Evolutionary conservation across 1,140 invertebrate species (phyloP).

Genomic region (Berghia stephanieae): DNA sequence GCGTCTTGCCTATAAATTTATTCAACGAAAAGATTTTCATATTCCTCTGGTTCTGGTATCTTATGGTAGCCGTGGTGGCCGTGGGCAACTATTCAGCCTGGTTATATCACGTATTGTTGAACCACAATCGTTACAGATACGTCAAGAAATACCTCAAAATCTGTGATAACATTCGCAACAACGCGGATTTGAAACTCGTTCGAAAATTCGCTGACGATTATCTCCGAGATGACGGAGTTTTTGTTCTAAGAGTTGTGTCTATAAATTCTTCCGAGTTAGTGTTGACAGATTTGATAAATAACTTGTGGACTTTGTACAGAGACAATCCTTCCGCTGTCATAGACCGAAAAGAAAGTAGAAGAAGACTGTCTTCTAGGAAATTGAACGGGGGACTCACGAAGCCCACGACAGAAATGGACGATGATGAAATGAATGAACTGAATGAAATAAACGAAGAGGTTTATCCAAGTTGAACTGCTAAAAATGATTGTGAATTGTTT

Average conservation of each 20-base stretch:
- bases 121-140: slow-evolving; percentile 49
- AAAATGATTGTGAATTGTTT: too few species aligned
- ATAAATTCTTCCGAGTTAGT: slow-evolving; percentile 36
- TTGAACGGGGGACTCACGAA: too few species aligned
- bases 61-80: slow-evolving; percentile 60
- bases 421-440: too few species aligned
- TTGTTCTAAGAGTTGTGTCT: slow-evolving; percentile 34
- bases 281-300: slow-evolving; percentile 26
- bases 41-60: slow-evolving; percentile 58
- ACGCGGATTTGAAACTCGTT: neutral
- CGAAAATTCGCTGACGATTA: slow-evolving; percentile 38
- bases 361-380: too few species aligned
- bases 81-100: slow-evolving; percentile 59
- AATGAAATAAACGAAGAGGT: too few species aligned
- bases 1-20: slow-evolving; percentile 70
- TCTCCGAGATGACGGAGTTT: slow-evolving; percentile 37
- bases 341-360: too few species aligned
- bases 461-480: too few species aligned
- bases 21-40: slow-evolving; percentile 71
- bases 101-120: slow-evolving; percentile 49
- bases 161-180: slow-evolving; percentile 6
- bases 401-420: too few species aligned
- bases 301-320: slow-evolving; percentile 33
- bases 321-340: too few species aligned
- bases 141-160: slow-evolving; percentile 62